phyloP scores from a whole-genome alignment of 2,888 invertebrate species.

The Boloria euphrosyne region DNA sequence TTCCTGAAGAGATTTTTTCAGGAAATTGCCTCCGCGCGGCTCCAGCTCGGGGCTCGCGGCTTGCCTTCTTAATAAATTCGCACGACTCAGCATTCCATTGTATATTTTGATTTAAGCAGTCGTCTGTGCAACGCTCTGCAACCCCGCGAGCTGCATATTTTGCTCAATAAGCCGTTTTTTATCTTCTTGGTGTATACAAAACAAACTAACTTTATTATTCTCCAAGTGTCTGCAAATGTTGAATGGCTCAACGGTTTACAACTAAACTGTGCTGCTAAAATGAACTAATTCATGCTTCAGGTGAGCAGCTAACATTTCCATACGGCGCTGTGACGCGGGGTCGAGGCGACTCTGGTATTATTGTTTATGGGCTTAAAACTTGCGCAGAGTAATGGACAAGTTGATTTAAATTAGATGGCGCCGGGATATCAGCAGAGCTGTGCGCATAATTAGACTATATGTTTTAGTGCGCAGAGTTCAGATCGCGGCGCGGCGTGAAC shows the following conservation, averaged over 20 bases:
- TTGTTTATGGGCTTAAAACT: slow-evolving; percentile 13
- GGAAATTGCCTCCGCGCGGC: slow-evolving; percentile 47
- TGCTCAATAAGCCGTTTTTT: background rate
- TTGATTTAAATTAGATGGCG: slow-evolving; percentile 24
- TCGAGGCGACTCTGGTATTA: slow-evolving; percentile 6
- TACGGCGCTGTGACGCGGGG: background rate
- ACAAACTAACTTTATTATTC: background rate
- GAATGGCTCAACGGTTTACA: background rate
- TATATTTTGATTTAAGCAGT: slow-evolving; percentile 18
- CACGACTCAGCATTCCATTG: slow-evolving; percentile 14
- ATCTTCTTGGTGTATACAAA: background rate
- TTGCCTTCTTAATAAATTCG: slow-evolving; percentile 28
- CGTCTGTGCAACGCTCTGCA: background rate
- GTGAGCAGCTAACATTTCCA: background rate
- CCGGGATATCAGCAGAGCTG: background rate
- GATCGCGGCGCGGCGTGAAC: too few relatives aligned
- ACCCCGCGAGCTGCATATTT: background rate
- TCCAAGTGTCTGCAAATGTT: background rate
- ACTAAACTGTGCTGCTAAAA: background rate
- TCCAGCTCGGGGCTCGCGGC: slow-evolving; percentile 21
- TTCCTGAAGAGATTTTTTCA: slow-evolving; percentile 44
- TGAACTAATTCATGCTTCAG: background rate
- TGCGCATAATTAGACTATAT: background rate
- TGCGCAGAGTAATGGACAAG: slow-evolving; percentile 17
- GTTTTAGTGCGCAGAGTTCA: background rate